Base-by-base conservation (phyloP, 2,888 invertebrate species). In the Agrilus biguttatus region DNA sequence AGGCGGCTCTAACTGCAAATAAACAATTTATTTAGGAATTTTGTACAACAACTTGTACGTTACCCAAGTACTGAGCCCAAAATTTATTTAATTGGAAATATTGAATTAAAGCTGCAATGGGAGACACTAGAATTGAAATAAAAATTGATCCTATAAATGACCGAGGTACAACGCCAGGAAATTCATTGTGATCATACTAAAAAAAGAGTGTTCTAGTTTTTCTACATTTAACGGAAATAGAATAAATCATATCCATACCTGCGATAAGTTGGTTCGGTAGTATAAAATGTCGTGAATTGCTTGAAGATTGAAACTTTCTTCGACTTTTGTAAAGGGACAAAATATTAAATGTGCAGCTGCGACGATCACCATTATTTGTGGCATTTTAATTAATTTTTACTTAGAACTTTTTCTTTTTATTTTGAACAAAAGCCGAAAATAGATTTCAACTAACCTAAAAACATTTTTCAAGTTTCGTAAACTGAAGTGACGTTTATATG, bases 241-340 rank as follows among this genome's bases (percentile, higher is more conserved):
- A 36, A 36, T 14, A 17, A 36, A 36, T 36, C 17, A 4, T 14
- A 13, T 36, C 3, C 13, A 13, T 75, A 92, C 93, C 82, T 87
- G 73, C 44, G 82, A 73, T 53, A 92, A 72, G 73, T 91, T 87
- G 66, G 75, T 73, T 53, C 83, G 77, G 64, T 91, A 82, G 68
- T 89, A 93, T 39, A 98, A 71, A 58, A 98, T 77, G 69, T 99
- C 98, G 69, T 99, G 98, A 65, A 87, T 85, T 17, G 98, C 97
- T 71, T 99, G 98, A 45, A 96, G 72, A 70, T 96, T 97, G 66
- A 99, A 99, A 68, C 96, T 97, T 71, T 99, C 98, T 69, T 98
- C 98, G 40, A 98, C 98, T 80, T 99, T 97, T 5, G 95, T 96
- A 63, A 84, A 96, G 41, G 97, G 97, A 60, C 93, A 92, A 55